These are phyloP conservation scores for Zaprionus tsacasi DNA, from an alignment of 1,140 invertebrate species.

Conservation along the genomic window DNA sequence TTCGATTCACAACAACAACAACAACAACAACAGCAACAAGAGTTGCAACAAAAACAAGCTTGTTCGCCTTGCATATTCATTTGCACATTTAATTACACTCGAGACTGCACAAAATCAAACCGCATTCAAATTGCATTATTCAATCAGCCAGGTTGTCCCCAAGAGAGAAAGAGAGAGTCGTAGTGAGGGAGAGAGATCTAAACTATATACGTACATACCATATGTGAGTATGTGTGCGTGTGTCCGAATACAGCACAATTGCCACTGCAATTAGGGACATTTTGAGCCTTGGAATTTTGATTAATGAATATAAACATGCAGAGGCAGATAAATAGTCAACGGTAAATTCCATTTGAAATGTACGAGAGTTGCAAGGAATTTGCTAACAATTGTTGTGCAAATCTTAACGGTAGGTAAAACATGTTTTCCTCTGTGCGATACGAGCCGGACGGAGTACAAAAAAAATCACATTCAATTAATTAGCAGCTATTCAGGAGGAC, in stretches of 20 bases:
- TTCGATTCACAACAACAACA: slow-evolving; percentile 23
- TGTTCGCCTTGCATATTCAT: slow-evolving; percentile 36
- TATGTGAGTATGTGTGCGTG: not conserved
- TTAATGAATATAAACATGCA: slow-evolving; percentile 47
- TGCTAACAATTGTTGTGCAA: not conserved
- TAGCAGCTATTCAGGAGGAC: slow-evolving; percentile 59
- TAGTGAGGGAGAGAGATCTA: slow-evolving; percentile 3
- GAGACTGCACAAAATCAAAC: slow-evolving; percentile 71
- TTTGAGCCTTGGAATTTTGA: slow-evolving; percentile 51
- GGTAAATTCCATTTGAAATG: not conserved
- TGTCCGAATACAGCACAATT: slow-evolving; percentile 47
- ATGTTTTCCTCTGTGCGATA: slow-evolving; percentile 12
- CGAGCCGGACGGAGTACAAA: slow-evolving; percentile 9
- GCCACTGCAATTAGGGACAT: slow-evolving; percentile 56
- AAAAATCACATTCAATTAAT: slow-evolving; percentile 66
- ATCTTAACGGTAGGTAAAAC: slow-evolving; percentile 7
- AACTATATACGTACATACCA: not conserved
- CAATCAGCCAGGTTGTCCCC: slow-evolving; percentile 50
- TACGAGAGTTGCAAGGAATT: not conserved
- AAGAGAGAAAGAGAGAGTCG: slow-evolving; percentile 2
- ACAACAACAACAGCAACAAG: slow-evolving; percentile 7
- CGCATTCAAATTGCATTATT: slow-evolving; percentile 76
- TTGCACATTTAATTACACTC: slow-evolving; percentile 71
- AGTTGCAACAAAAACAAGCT: not conserved
- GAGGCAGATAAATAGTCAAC: slow-evolving; percentile 1